Conservation (phyloP, 2,888 invertebrate genomes). For the Mimumesa dahlbomi region DNA sequence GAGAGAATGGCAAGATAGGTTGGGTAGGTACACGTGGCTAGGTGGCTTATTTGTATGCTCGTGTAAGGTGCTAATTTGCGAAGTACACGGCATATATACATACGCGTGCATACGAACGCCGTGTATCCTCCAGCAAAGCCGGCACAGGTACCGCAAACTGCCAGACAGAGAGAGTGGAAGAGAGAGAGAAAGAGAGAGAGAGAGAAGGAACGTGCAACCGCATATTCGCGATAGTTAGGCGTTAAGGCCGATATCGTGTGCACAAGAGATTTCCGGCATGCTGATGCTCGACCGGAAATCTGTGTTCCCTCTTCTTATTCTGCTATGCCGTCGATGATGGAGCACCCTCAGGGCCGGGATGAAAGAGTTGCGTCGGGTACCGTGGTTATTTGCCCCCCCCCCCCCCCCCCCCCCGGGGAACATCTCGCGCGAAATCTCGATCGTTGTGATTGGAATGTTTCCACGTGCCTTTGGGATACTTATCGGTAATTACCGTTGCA, state of each 20-base stretch:
- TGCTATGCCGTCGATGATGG: conserved; percentile 4
- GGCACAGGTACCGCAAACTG: conserved; percentile 36
- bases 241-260: conserved; percentile 52
- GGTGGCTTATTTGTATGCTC: conserved; percentile 63
- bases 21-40: conserved; percentile 40
- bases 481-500: no score
- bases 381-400: no score
- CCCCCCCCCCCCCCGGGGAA: no score
- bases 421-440: neutral
- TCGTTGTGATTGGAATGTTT: neutral
- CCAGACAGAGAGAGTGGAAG: conserved; percentile 6
- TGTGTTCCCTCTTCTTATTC: conserved; percentile 9
- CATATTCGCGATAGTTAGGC: conserved; percentile 35
- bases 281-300: conserved; percentile 26
- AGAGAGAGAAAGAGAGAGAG: conserved; percentile 20
- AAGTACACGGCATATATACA: conserved; percentile 56
- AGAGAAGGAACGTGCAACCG: conserved; percentile 32
- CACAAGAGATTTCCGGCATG: conserved; percentile 52
- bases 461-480: no score
- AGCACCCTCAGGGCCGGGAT: neutral
- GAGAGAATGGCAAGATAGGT: conserved; percentile 21
- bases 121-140: conserved; percentile 38
- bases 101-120: conserved; percentile 39
- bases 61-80: conserved; percentile 67
- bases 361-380: neutral